A percentile compares a stretch with the other conserved stretches of the same genome.
Evolutionary conservation across 1,140 invertebrate genomes (phyloP).

Genomic region (Hypsibius dujardini): DNA sequence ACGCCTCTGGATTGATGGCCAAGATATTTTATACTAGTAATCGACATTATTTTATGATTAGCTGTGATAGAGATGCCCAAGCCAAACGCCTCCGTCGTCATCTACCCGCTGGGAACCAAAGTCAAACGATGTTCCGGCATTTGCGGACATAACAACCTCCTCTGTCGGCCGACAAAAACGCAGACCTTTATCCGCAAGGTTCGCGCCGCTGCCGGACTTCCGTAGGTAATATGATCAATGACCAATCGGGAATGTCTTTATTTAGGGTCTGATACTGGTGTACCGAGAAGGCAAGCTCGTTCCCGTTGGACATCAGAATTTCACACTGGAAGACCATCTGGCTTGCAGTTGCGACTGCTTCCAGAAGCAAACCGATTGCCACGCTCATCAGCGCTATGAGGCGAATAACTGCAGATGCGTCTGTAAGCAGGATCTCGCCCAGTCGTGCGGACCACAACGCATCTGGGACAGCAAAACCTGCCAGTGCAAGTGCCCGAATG

Average conservation of each 20-base stretch:
- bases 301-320: background rate
- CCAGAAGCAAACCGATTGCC: background rate
- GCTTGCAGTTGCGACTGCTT: background rate
- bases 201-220: too few relatives aligned
- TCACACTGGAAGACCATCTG: background rate
- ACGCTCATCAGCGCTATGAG: background rate
- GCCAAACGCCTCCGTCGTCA: background rate
- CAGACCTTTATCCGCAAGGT: background rate
- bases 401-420: background rate
- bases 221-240: too few relatives aligned
- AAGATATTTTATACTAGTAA: too few relatives aligned
- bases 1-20: too few relatives aligned
- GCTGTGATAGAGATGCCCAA: conserved; percentile 14
- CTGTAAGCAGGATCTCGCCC: background rate
- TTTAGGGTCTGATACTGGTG: background rate
- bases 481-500: conserved; percentile 1
- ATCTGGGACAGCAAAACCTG: background rate
- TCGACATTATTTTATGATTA: too few relatives aligned
- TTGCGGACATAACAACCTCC: conserved; percentile 2
- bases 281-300: background rate
- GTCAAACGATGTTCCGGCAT: background rate
- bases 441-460: background rate
- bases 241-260: too few relatives aligned
- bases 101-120: conserved; percentile 7
- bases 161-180: conserved; percentile 1